Conservation (phyloP, 1,140 invertebrate species). For the Arion vulgaris region DNA sequence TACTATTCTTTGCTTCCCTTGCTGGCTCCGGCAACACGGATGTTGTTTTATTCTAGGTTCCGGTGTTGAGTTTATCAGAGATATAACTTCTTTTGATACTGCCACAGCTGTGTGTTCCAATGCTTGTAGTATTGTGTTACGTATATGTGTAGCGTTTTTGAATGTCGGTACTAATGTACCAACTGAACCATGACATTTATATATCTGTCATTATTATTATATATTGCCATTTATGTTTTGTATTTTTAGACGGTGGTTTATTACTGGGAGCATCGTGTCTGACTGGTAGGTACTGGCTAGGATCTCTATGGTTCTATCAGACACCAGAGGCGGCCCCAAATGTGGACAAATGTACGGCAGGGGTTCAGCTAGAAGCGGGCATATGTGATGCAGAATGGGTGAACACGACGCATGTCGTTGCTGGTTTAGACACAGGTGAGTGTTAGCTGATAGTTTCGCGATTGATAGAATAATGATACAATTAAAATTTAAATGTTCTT, state of each 20-base stretch:
- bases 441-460: not conserved
- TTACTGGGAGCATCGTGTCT: constrained; percentile 68
- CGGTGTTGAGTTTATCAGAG: too few species aligned
- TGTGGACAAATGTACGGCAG: constrained; percentile 70
- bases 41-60: too few species aligned
- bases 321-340: constrained; percentile 62
- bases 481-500: too few species aligned
- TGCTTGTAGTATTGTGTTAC: too few species aligned
- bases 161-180: too few species aligned
- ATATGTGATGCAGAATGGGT: constrained; percentile 66
- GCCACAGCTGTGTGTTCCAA: too few species aligned
- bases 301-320: constrained; percentile 69
- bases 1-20: too few species aligned
- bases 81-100: too few species aligned
- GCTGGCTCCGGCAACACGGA: too few species aligned
- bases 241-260: constrained; percentile 64
- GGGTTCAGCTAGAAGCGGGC: constrained; percentile 68
- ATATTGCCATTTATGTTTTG: constrained; percentile 24
- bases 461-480: too few species aligned
- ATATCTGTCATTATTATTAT: too few species aligned
- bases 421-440: constrained; percentile 66
- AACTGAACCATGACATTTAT: too few species aligned
- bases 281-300: constrained; percentile 69
- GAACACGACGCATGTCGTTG: constrained; percentile 57
- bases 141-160: not conserved